phyloP scores from a whole-genome alignment of 2,797 vertebrate species.

The Parotocinclus haroldoi region DNA sequence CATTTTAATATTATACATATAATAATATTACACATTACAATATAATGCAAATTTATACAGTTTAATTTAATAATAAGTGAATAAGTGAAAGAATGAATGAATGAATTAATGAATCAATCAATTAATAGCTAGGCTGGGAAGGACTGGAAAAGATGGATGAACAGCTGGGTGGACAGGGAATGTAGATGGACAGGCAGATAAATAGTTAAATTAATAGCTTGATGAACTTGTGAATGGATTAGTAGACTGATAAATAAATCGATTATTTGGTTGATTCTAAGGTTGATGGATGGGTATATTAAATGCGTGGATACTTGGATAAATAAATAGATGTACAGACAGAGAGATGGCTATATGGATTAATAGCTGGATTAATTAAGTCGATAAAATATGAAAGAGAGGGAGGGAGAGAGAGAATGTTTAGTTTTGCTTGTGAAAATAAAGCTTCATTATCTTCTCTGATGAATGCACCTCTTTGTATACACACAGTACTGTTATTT shows the following conservation, averaged over 20 bases:
- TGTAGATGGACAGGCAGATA: neutral
- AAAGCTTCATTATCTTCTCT: neutral
- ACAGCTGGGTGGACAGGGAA: too few relatives aligned
- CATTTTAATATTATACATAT: too few relatives aligned
- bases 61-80: too few relatives aligned
- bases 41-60: too few relatives aligned
- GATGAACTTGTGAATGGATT: constrained; percentile 19
- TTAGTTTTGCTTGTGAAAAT: neutral
- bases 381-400: neutral
- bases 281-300: neutral
- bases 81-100: too few relatives aligned
- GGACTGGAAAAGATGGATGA: too few relatives aligned
- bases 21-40: too few relatives aligned
- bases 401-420: neutral
- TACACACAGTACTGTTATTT: neutral
- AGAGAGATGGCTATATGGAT: neutral
- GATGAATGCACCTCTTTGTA: neutral
- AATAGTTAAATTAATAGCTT: constrained; percentile 9
- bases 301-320: too few relatives aligned
- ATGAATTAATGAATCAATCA: too few relatives aligned
- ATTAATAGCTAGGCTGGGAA: too few relatives aligned
- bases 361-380: neutral
- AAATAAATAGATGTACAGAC: neutral
- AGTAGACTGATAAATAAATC: neutral
- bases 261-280: too few relatives aligned